A percentile compares a stretch with the other conserved stretches of the same genome.
Evolutionary conservation across 2,888 invertebrate species (phyloP).

Genomic region (Lepeophtheirus nordmannii): DNA sequence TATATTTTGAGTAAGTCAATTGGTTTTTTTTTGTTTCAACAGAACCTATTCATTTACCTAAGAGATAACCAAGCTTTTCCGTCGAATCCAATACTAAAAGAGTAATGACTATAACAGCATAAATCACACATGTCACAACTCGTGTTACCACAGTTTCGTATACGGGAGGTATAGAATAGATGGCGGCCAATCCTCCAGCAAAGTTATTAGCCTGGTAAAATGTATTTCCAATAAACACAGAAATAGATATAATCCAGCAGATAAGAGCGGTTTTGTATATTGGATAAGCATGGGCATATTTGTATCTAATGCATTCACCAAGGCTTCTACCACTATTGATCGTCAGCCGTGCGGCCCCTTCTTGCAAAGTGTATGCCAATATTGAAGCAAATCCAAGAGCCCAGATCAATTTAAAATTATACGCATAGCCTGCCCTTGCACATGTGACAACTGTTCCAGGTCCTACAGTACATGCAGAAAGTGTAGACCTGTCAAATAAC

Average conservation of each 20-base stretch:
- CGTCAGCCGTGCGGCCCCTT: slow-evolving; percentile 12
- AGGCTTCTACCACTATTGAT: slow-evolving; percentile 1
- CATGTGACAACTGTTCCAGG: slow-evolving; percentile 20
- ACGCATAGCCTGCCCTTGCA: slow-evolving; percentile 8
- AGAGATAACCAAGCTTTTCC: background rate
- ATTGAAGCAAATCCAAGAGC: slow-evolving; percentile 16
- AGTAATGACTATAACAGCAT: slow-evolving; percentile 4
- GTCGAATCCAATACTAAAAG: background rate
- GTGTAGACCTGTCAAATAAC: background rate
- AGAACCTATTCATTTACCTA: background rate
- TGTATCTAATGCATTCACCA: slow-evolving; percentile 6
- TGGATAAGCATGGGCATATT: background rate
- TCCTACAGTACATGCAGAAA: slow-evolving; percentile 13
- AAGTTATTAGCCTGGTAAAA: slow-evolving; percentile 12
- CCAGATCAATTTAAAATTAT: slow-evolving; percentile 1
- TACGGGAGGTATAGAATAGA: background rate
- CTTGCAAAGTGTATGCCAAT: slow-evolving; percentile 16
- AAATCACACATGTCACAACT: background rate
- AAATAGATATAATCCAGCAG: slow-evolving; percentile 10
- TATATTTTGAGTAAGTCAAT: too few species aligned
- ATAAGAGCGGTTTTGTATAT: slow-evolving; percentile 10
- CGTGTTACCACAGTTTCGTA: background rate
- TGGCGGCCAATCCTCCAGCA: slow-evolving; percentile 13
- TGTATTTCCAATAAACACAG: slow-evolving; percentile 11
- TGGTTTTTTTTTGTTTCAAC: too few species aligned